Conservation (phyloP, 2,888 invertebrate genomes). For the Lasiommata megera region DNA sequence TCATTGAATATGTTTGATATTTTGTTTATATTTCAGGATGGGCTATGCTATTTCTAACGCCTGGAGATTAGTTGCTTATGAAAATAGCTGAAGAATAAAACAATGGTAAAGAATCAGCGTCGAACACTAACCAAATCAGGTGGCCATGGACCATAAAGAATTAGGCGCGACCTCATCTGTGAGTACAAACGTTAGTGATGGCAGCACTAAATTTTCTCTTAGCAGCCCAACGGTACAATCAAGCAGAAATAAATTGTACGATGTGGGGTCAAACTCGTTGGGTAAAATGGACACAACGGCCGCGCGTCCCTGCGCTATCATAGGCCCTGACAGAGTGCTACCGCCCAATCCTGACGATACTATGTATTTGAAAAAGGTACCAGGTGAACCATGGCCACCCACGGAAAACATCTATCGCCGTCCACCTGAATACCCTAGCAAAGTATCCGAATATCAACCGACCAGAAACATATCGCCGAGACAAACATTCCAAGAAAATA, state of each 20-base stretch:
- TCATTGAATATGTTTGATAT: conserved; percentile 59
- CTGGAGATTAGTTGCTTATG: conserved; percentile 39
- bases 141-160: conserved; percentile 76
- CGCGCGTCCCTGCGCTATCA: conserved; percentile 74
- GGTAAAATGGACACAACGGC: conserved; percentile 63
- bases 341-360: conserved; percentile 54
- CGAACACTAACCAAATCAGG: conserved; percentile 42
- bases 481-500: conserved; percentile 79
- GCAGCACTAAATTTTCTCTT: conserved; percentile 60
- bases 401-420: conserved; percentile 55
- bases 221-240: conserved; percentile 51
- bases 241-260: conserved; percentile 63
- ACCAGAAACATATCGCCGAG: conserved; percentile 76
- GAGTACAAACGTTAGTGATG: conserved; percentile 64
- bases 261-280: conserved; percentile 62
- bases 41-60: conserved; percentile 43
- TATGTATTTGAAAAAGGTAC: conserved; percentile 53
- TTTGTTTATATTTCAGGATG: conserved; percentile 78
- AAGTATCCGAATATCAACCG: conserved; percentile 57
- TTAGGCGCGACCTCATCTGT: conserved; percentile 58
- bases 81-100: conserved; percentile 39
- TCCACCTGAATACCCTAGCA: conserved; percentile 64
- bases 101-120: conserved; percentile 57
- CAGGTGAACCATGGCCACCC: conserved; percentile 58
- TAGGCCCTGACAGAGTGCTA: conserved; percentile 72